Conservation (phyloP, 2,797 vertebrate species). For the Pseudochaenichthys georgianus region DNA sequence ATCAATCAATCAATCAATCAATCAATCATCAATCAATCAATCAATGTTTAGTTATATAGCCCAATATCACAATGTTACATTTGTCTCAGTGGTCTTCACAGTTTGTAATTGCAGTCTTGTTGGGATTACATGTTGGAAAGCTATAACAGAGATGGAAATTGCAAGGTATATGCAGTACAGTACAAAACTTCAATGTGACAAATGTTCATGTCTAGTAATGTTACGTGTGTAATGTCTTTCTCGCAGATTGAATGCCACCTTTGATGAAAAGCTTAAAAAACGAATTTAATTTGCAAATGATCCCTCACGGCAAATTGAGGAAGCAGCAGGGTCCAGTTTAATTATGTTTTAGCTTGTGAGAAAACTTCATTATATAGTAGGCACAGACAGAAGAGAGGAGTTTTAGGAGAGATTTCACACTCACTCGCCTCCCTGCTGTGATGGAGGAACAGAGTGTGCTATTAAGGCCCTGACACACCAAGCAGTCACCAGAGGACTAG, state of each 20-base stretch:
- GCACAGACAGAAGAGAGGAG: neutral
- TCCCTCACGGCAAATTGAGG: neutral
- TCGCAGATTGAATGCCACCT: neutral
- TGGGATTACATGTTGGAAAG: conserved; percentile 16
- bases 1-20: too few relatives aligned
- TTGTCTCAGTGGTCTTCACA: too few relatives aligned
- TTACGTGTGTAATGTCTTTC: neutral
- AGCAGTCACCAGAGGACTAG: too few relatives aligned
- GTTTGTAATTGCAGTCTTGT: conserved; percentile 6
- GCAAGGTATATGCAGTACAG: neutral
- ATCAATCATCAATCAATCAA: too few relatives aligned
- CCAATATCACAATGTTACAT: too few relatives aligned
- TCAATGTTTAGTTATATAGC: too few relatives aligned
- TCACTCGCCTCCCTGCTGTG: conserved; percentile 10
- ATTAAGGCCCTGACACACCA: too few relatives aligned
- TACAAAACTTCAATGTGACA: neutral
- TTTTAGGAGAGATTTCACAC: conserved; percentile 27
- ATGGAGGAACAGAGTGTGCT: conserved; percentile 15
- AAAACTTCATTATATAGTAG: neutral
- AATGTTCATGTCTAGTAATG: neutral
- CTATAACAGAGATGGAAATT: conserved; percentile 2
- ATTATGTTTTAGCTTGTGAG: neutral
- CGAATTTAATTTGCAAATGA: neutral
- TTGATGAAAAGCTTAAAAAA: neutral
- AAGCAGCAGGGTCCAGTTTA: neutral